Conservation (phyloP, 2,888 invertebrate species). For the Graphium colonna region DNA sequence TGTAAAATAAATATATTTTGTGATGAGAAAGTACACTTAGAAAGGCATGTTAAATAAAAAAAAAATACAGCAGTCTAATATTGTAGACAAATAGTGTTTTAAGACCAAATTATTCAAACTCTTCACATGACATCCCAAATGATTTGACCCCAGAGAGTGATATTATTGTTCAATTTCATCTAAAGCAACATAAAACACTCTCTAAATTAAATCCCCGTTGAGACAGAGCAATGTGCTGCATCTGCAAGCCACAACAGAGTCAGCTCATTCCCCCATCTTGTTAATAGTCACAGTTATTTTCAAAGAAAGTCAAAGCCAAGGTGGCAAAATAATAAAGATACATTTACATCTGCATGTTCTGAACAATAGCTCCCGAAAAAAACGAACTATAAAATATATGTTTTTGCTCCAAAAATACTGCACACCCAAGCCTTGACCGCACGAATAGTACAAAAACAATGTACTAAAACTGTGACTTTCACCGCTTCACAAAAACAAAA, state of each 20-base stretch:
- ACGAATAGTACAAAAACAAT: constrained; percentile 13
- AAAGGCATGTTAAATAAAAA: too few species aligned
- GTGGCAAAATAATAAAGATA: constrained; percentile 31
- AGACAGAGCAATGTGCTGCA: constrained; percentile 56
- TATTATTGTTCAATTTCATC: constrained; percentile 39
- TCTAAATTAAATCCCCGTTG: constrained; percentile 45
- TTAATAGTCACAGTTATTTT: constrained; percentile 57
- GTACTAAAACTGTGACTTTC: constrained; percentile 41
- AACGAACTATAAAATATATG: constrained; percentile 46
- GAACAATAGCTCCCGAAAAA: constrained; percentile 23
- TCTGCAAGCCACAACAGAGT: constrained; percentile 65
- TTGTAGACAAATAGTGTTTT: background rate
- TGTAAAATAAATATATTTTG: background rate
- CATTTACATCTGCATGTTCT: constrained; percentile 15
- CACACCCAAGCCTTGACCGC: constrained; percentile 35
- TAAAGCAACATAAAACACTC: constrained; percentile 50
- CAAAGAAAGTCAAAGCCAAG: constrained; percentile 31
- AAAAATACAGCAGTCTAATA: background rate
- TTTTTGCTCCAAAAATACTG: constrained; percentile 35
- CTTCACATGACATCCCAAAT: constrained; percentile 75
- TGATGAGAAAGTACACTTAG: background rate
- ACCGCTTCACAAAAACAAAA: constrained; percentile 43
- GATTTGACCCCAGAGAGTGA: constrained; percentile 60
- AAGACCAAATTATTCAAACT: constrained; percentile 56
- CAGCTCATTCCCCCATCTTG: constrained; percentile 55